A percentile compares a stretch with the other conserved stretches of the same genome.
Conservation (phyloP, 1,140 invertebrate genomes). For the Homarus americanus region DNA sequence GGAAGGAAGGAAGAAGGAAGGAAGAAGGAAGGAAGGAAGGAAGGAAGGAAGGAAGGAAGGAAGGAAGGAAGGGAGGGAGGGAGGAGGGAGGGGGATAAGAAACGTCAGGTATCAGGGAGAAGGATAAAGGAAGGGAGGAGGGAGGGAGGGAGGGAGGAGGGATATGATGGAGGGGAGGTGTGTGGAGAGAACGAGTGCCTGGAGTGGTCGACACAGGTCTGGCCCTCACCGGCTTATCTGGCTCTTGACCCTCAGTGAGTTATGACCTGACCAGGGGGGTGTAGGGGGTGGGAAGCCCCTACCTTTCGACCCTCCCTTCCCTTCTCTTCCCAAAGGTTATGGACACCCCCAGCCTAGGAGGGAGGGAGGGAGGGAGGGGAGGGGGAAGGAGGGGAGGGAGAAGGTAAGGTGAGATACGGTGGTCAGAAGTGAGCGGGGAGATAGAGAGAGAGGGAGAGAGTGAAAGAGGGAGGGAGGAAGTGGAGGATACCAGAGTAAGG, state of each 20-base stretch:
- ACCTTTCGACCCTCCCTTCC: neutral
- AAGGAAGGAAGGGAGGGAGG: neutral
- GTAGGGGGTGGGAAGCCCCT: neutral
- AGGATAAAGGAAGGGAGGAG: neutral
- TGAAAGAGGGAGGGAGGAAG: neutral
- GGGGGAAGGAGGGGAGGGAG: neutral
- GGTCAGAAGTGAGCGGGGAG: neutral
- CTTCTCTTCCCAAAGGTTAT: neutral
- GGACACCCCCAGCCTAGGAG: neutral
- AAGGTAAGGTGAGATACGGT: neutral
- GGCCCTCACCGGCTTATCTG: neutral
- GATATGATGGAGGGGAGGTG: too few relatives aligned
- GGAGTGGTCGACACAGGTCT: neutral
- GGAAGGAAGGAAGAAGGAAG: too few relatives aligned
- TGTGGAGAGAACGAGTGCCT: too few relatives aligned
- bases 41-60: too few relatives aligned
- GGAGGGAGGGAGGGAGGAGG: neutral
- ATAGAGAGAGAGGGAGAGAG: neutral
- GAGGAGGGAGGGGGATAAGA: too few relatives aligned
- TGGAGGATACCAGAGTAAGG: too few relatives aligned
- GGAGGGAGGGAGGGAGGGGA: neutral
- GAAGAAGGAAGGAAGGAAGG: too few relatives aligned
- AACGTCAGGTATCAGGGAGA: neutral
- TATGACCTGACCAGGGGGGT: neutral
- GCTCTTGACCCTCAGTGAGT: slow-evolving; percentile 4